Conservation (phyloP, 1,140 invertebrate genomes). For the Trinorchestia longiramus region DNA sequence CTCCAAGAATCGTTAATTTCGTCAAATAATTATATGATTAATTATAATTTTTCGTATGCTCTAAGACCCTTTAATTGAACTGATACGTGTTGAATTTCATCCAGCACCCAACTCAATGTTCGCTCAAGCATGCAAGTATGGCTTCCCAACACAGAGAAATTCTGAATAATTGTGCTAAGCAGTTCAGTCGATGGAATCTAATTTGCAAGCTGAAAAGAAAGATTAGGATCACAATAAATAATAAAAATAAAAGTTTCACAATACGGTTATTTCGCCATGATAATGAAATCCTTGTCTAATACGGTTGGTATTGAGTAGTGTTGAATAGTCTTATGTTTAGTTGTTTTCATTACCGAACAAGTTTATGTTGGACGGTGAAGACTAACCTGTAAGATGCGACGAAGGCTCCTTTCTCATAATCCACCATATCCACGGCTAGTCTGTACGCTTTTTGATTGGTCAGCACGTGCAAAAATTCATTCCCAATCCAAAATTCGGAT, state of each 20-base stretch:
- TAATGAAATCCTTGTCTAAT: not conserved
- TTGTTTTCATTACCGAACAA: not conserved
- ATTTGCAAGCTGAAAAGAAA: not conserved
- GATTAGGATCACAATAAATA: not conserved
- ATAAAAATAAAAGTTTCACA: not conserved
- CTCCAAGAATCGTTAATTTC: not conserved
- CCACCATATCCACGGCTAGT: slow-evolving; percentile 59
- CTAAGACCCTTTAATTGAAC: too few species aligned
- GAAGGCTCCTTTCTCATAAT: slow-evolving; percentile 63
- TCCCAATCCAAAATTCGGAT: slow-evolving; percentile 67
- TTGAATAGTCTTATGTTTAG: not conserved
- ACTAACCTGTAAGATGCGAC: slow-evolving; percentile 62
- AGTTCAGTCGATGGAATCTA: not conserved
- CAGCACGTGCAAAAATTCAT: slow-evolving; percentile 64
- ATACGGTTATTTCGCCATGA: not conserved
- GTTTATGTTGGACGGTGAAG: not conserved
- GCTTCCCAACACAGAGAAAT: too few species aligned
- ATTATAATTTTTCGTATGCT: too few species aligned
- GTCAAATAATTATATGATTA: not conserved
- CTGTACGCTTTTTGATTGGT: slow-evolving; percentile 65
- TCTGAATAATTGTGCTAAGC: not conserved
- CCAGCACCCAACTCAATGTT: too few species aligned
- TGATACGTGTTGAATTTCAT: too few species aligned
- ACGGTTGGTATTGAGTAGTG: not conserved
- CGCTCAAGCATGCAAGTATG: too few species aligned